Conservation (phyloP, 2,113 vertebrate genomes). For the Rhinolophus sinicus region DNA sequence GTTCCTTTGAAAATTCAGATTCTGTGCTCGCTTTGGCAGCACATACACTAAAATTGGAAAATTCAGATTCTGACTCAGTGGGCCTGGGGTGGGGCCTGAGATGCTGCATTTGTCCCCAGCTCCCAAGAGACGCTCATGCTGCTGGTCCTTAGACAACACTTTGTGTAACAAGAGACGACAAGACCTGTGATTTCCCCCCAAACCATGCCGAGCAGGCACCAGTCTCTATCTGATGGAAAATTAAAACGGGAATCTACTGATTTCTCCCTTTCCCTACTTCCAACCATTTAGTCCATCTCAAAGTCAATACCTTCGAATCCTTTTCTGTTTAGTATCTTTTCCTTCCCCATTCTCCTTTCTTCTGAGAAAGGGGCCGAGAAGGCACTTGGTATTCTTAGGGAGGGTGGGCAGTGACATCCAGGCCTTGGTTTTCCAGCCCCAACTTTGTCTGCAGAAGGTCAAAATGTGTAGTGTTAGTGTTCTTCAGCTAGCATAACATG, state of each 20-base stretch:
- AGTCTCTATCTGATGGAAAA: neutral
- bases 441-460: neutral
- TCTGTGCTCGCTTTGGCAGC: neutral
- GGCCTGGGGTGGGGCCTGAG: too few species aligned
- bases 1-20: neutral
- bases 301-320: neutral
- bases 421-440: neutral
- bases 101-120: neutral
- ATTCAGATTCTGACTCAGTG: neutral
- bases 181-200: neutral
- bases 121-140: neutral
- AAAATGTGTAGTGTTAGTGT: neutral
- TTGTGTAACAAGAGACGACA: neutral
- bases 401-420: neutral
- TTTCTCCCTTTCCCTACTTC: neutral
- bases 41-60: neutral
- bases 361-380: neutral
- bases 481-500: conserved; percentile 13
- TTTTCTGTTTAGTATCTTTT: neutral
- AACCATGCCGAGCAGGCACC: neutral
- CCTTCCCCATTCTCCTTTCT: neutral
- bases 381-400: neutral
- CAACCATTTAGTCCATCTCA: neutral
- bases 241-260: neutral
- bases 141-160: neutral